Evolutionary conservation across 2,888 invertebrate species (phyloP), one percentile per base, ranked within the genome.

Genomic region (Drosophila algonquin): DNA sequence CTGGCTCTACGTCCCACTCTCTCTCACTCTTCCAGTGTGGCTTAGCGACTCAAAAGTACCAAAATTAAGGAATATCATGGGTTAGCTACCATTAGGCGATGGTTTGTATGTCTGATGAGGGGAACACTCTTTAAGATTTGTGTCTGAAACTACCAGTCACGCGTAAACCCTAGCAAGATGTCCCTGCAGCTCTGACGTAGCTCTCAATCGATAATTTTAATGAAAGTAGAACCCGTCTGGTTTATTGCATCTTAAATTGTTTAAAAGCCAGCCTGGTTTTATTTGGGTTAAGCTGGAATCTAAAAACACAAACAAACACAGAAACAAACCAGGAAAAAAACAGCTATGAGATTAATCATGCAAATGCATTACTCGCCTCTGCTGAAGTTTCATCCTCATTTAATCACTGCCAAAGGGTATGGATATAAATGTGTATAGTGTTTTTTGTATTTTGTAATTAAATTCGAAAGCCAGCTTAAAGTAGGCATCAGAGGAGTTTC

Each of bases 401-500:
- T 40, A 40, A 40, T 40, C 12, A 40, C 14, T 2, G 6, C 14
- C 40, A 1, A 40, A 40, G 1, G 40, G 14, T 40, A 40, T 40
- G 1, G 6, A 2, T 9, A 32, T 5, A 12, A 6, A n/a, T 9
- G 10, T n/a, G 21, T n/a, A 40, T 54, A 21, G 21, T 21, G 3
- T 40, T 54, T 35, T 10, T 12, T 35, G 2, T 14, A 35, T 14
- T 12, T 14, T 35, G 35, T 12, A 35, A 35, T 35, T 12, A 4
- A 54, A 54, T 40, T n/a, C 5, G 3, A 14, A 24, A n/a, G 9
- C 21, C 21, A 40, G 14, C 40, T 21, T 54, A 32, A 24, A 54
- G 44, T 50, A 62, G 53, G 58, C 40, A 53, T 64, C 21, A 21
- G 21, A 62, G 57, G 63, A 12, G 12, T 35, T 53, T 57, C 48